These are phyloP conservation scores for Benthosema pterotum DNA, from an alignment of 2,797 vertebrate species.

Conservation along the genomic window DNA sequence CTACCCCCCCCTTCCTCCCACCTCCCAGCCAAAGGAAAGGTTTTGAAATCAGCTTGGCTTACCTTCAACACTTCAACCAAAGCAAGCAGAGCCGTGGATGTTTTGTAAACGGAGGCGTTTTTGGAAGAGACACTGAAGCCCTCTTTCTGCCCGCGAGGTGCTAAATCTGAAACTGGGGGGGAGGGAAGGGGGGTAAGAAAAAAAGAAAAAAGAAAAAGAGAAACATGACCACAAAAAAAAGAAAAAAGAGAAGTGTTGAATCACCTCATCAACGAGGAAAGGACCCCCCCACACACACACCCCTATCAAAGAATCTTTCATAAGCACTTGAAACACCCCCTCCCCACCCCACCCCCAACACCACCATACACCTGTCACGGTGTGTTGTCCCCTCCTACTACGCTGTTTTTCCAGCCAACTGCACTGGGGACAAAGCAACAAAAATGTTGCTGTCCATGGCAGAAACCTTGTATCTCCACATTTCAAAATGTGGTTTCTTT, in stretches of 20 bases:
- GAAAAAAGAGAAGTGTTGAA: conserved; percentile 81
- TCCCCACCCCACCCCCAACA: conserved; percentile 82
- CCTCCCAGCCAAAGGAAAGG: conserved; percentile 47
- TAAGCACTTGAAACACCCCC: conserved; percentile 82
- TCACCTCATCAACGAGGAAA: conserved; percentile 69
- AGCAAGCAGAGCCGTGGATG: conserved; percentile 63
- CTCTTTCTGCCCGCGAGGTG: conserved; percentile 50
- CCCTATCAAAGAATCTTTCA: conserved; percentile 84
- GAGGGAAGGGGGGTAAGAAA: too few species aligned
- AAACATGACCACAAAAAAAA: conserved; percentile 4
- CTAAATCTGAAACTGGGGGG: conserved; percentile 68
- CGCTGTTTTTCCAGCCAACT: conserved; percentile 86
- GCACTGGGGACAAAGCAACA: conserved; percentile 79
- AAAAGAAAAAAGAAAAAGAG: too few species aligned
- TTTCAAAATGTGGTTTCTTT: too few species aligned
- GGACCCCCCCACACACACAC: conserved; percentile 46
- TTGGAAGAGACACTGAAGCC: conserved; percentile 46
- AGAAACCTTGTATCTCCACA: too few species aligned
- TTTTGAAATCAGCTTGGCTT: conserved; percentile 68
- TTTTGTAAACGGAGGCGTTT: conserved; percentile 59
- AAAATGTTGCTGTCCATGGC: too few species aligned
- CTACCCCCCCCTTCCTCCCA: conserved; percentile 25
- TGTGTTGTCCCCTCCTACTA: conserved; percentile 88
- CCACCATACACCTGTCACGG: too few species aligned
- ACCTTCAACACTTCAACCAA: conserved; percentile 49